Conservation (phyloP, 2,113 vertebrate genomes). For the Colistium nudipinnis region DNA sequence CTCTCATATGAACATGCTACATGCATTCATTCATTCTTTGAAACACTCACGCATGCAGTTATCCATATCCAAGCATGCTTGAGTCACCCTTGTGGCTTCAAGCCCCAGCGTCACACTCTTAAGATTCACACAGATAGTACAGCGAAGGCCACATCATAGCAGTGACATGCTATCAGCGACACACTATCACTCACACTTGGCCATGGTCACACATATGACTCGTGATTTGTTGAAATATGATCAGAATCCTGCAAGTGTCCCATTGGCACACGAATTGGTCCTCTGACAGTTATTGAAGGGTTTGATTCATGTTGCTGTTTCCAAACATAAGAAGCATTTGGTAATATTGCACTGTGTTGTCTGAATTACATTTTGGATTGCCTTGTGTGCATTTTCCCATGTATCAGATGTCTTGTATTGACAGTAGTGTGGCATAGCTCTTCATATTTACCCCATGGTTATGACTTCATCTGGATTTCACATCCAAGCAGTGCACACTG, state of each 20-base stretch:
- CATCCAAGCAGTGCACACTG: conserved; percentile 47
- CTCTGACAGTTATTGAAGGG: conserved; percentile 52
- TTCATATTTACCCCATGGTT: conserved; percentile 11
- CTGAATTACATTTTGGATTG: not conserved
- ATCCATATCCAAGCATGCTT: conserved; percentile 59
- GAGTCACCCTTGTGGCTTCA: conserved; percentile 68
- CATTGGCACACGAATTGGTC: conserved; percentile 33
- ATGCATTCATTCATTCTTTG: conserved; percentile 34
- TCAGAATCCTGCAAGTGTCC: conserved; percentile 40
- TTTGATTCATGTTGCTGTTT: too few species aligned
- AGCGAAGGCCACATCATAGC: conserved; percentile 45
- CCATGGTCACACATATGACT: conserved; percentile 59
- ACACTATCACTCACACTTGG: conserved; percentile 65
- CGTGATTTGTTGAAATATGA: conserved; percentile 40
- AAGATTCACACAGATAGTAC: conserved; percentile 22
- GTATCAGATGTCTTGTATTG: not conserved
- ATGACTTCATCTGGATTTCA: conserved; percentile 51
- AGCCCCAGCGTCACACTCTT: conserved; percentile 48
- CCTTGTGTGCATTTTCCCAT: not conserved
- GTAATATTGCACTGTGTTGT: not conserved
- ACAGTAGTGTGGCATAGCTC: not conserved
- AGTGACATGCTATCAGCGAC: conserved; percentile 61
- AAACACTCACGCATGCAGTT: conserved; percentile 16
- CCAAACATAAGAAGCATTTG: not conserved
- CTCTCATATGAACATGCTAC: conserved; percentile 25